Base-by-base conservation (phyloP, 2,113 vertebrate genomes). In the Trematomus loennbergii region DNA sequence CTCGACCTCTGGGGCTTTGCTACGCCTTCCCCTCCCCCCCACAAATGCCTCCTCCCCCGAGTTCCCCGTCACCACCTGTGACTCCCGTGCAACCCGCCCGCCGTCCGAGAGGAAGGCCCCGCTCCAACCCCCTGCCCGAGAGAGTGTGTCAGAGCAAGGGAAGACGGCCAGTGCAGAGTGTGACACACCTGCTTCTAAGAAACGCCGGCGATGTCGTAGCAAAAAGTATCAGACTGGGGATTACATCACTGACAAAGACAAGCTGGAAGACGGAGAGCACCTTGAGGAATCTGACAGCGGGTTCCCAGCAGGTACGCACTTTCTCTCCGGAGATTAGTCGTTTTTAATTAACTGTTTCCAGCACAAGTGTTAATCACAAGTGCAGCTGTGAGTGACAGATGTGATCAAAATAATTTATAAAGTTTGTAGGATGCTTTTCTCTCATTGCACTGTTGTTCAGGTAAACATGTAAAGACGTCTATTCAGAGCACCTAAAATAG, bases 151-250 rank as follows among this genome's bases (percentile, higher is more conserved):
- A 83, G 48, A 86, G 87, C 55, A 93, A 93, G 58, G 70, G 43
- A 93, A 85, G 78, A 10, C 73, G 0, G 81, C 59, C 8, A 7
- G 83, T 1, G 25, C 81, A 0, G 90, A 90, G n/a, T 81, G 87
- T 5, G 91, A 93, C 46, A 43, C 81, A 1, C 94, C 95, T 11
- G 57, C 95, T 78, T 94, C 94, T 72, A 98, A 97, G 94, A 98
- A 97, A 74, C 95, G 98, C 80, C 95, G 95, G 78, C 94, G 97
- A 25, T 97, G 97, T 93, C 96, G 97, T 71, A 98, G 94, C 91
- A 95, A 95, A 75, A 99, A 97, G 82, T 99, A 99, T 82, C 97
- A 98, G 92, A 98, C 96, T 0, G 98, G 97, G 48, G 98, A 99
- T 53, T 98, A 98, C 89, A 85, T 98, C 88, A 97, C 96, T 0